Evolutionary conservation across 2,113 vertebrate genomes (phyloP), one percentile per base, ranked within the genome.

Genomic region (Phaethon lepturus): DNA sequence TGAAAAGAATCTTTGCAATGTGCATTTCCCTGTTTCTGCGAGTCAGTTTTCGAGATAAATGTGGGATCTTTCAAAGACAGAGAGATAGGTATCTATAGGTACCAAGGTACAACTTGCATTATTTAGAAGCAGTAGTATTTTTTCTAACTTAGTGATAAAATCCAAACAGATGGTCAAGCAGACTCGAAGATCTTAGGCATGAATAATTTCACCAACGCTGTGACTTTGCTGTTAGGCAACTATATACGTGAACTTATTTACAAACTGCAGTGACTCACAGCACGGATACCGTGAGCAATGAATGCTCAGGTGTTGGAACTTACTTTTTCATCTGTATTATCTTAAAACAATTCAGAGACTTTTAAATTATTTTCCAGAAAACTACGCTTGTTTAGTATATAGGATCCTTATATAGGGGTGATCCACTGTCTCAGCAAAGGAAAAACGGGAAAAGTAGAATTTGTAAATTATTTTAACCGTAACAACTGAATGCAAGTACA

Each of bases 1-100:
- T 82, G 88, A 97, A 38, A 96, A 95, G 84, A 75, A 95, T 76
- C 87, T 77, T 94, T 68, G 94, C 94, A 92, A 96, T 95, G 96
- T 63, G 79, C 92, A 90, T 95, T 88, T 94, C 66, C 31, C 74
- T 55, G 29, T 73, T 93, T 71, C 58, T 86, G 53, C 2, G 10
- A 90, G 64, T 38, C 78, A 52, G 58, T 87, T 92, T 79, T 94
- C 75, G 80, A 95, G 95, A 93, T 87, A 93, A 96, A 93, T 2
- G 29, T 67, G 66, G 49, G 58, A 60, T 72, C 78, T 85, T 95
- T 68, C 91, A 92, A 67, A 96, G 92, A 47, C 72, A 71, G 31
- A 26, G 59, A 86, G 95, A 90, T 89, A 15, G 56, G 24, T 66
- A 95, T 88, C 89, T 77, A 9, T 28, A 90, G 75, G 78, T 79